Evolutionary conservation across 2,797 vertebrate genomes (phyloP).

Genomic region (Xenentodon cancila): DNA sequence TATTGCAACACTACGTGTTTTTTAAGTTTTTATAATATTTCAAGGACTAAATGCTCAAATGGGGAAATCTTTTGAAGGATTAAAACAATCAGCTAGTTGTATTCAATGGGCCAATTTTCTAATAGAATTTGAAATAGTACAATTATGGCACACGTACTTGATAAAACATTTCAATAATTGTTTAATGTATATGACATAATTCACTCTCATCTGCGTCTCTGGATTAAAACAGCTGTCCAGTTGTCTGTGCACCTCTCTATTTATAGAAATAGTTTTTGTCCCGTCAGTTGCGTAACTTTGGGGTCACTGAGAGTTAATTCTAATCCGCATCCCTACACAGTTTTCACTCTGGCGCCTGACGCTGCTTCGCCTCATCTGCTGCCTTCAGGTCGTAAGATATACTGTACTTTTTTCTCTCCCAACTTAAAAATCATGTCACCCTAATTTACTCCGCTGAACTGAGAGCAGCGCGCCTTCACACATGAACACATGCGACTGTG

Average conservation of each 20-base stretch:
- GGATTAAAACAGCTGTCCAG: slow-evolving; percentile 32
- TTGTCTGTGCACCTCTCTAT: slow-evolving; percentile 25
- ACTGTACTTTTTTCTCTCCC: too few species aligned
- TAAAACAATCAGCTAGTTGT: neutral
- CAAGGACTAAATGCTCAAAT: too few species aligned
- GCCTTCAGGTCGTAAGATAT: slow-evolving; percentile 32
- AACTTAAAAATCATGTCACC: too few species aligned
- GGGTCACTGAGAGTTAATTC: slow-evolving; percentile 25
- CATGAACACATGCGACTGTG: neutral
- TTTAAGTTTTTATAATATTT: too few species aligned
- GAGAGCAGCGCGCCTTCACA: too few species aligned
- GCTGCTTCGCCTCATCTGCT: slow-evolving; percentile 29
- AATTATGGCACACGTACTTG: too few species aligned
- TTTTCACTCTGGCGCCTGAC: neutral
- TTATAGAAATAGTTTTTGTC: slow-evolving; percentile 30
- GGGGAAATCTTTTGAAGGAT: too few species aligned
- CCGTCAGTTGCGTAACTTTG: slow-evolving; percentile 41
- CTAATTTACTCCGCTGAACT: too few species aligned
- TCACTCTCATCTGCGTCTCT: neutral
- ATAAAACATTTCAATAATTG: neutral
- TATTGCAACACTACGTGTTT: too few species aligned
- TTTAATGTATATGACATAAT: too few species aligned
- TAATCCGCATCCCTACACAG: slow-evolving; percentile 24
- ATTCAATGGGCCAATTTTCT: too few species aligned
- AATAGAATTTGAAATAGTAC: too few species aligned